Evolutionary conservation across 2,888 invertebrate species (phyloP).

Genomic region (Laothoe populi): DNA sequence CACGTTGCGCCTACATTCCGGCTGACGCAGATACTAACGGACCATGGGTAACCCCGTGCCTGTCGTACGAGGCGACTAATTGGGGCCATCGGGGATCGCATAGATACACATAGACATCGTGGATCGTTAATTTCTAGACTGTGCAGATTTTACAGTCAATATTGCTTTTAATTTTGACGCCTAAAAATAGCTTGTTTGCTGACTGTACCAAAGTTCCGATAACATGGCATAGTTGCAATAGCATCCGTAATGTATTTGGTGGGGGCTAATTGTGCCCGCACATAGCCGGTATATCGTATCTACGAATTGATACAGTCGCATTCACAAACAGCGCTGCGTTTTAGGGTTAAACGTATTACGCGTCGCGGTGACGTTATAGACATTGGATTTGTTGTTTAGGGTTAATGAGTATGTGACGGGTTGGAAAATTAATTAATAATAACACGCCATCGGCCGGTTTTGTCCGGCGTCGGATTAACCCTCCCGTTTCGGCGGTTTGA

Average conservation of each 20-base stretch:
- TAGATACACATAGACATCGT: too few relatives aligned
- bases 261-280: constrained; percentile 26
- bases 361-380: constrained; percentile 19
- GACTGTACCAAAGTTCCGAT: constrained; percentile 6
- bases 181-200: neutral
- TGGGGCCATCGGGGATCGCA: too few relatives aligned
- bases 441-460: neutral
- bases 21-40: too few relatives aligned
- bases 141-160: too few relatives aligned
- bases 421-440: constrained; percentile 19
- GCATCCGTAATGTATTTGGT: constrained; percentile 28
- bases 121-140: too few relatives aligned
- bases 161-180: too few relatives aligned
- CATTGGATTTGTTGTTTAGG: constrained; percentile 17
- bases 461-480: neutral
- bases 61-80: too few relatives aligned
- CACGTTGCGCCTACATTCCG: too few relatives aligned
- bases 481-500: constrained; percentile 9
- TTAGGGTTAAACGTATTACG: constrained; percentile 16
- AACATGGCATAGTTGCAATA: constrained; percentile 28
- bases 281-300: neutral
- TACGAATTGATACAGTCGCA: neutral
- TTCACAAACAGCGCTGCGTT: constrained; percentile 23
- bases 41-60: too few relatives aligned
- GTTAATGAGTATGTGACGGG: constrained; percentile 23